These are phyloP conservation scores for Troides oblongomaculatus DNA, from an alignment of 2,888 invertebrate species.

Conservation along the genomic window DNA sequence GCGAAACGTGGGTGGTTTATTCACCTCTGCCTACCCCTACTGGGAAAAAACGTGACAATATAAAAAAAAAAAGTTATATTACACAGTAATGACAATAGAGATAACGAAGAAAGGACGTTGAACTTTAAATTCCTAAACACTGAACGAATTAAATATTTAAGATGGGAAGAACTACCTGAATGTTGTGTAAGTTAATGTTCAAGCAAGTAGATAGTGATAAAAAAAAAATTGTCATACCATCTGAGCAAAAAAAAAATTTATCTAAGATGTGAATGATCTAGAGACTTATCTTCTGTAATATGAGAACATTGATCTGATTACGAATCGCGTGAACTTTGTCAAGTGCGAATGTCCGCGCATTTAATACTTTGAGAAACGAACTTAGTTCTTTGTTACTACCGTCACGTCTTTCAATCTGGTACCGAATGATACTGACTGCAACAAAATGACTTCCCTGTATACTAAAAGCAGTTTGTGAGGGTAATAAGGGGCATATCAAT, in stretches of 20 bases:
- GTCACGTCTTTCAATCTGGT: constrained; percentile 19
- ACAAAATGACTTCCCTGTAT: constrained; percentile 21
- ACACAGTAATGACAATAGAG: too few relatives aligned
- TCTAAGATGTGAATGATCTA: constrained; percentile 18
- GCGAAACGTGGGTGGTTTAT: too few relatives aligned
- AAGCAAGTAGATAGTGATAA: not conserved
- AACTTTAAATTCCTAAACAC: too few relatives aligned
- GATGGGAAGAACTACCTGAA: too few relatives aligned
- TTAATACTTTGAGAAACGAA: constrained; percentile 3
- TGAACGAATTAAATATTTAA: too few relatives aligned
- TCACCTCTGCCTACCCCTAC: too few relatives aligned
- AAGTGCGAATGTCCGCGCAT: constrained; percentile 21
- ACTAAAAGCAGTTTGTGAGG: constrained; percentile 3
- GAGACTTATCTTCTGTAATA: constrained; percentile 19
- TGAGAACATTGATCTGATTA: constrained; percentile 11
- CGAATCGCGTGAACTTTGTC: constrained; percentile 23
- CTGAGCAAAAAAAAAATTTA: not conserved
- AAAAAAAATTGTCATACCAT: not conserved
- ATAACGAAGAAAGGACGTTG: too few relatives aligned
- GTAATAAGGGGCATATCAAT: too few relatives aligned
- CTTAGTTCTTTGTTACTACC: constrained; percentile 12
- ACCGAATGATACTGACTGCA: not conserved
- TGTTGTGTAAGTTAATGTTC: too few relatives aligned
- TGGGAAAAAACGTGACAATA: too few relatives aligned
- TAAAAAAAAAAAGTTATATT: too few relatives aligned